Conservation (phyloP, 1,140 invertebrate species). For the Piezodorus guildinii region DNA sequence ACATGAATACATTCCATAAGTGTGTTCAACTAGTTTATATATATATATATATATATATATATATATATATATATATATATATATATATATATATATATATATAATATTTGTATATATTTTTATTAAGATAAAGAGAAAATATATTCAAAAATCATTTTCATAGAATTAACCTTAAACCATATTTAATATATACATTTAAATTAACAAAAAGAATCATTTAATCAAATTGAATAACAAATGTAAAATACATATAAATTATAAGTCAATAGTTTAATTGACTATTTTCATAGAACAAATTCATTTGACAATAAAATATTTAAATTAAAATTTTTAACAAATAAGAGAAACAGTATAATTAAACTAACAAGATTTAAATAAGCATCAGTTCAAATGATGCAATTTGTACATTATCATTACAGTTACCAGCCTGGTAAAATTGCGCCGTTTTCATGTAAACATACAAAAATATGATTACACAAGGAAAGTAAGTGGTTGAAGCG, state of each 20-base stretch:
- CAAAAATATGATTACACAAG: constrained; percentile 9
- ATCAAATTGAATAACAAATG: constrained; percentile 6
- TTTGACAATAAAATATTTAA: background rate
- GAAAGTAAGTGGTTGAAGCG: constrained; percentile 12
- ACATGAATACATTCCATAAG: constrained; percentile 8
- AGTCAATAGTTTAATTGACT: constrained; percentile 16
- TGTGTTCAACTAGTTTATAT: constrained; percentile 5
- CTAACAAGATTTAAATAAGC: constrained; percentile 1
- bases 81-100: background rate
- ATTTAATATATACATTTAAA: constrained; percentile 15
- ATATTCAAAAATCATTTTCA: constrained; percentile 2
- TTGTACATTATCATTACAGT: constrained; percentile 11
- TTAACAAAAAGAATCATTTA: constrained; percentile 13
- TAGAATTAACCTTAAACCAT: constrained; percentile 8
- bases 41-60: no score
- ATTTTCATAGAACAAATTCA: constrained; percentile 6
- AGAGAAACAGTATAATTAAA: background rate
- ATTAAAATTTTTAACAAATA: background rate
- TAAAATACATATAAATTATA: constrained; percentile 8
- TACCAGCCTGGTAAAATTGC: constrained; percentile 16
- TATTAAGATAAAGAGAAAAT: constrained; percentile 10
- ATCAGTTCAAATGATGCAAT: constrained; percentile 11
- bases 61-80: constrained; percentile 13
- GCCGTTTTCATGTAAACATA: constrained; percentile 12
- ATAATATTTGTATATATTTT: background rate